Percentiles rank a stretch among this genome's conserved stretches.
These are phyloP conservation scores for Barypeithes pellucidus DNA, from an alignment of 2,888 invertebrate species.

Conservation along the genomic window DNA sequence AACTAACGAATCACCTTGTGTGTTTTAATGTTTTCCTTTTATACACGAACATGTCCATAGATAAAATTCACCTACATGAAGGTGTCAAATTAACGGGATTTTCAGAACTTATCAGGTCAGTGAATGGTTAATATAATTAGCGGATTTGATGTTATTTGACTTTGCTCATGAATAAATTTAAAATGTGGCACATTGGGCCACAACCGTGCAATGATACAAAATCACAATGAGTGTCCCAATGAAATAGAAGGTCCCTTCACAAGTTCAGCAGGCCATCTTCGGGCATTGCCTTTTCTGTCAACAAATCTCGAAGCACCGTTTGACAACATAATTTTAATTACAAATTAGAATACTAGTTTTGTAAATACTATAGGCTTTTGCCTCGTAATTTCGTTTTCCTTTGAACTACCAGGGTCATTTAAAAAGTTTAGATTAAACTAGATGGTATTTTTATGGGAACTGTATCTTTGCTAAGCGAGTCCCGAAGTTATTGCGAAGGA, in stretches of 20 bases:
- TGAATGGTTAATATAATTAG: neutral
- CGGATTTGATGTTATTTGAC: neutral
- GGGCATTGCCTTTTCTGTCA: slow-evolving; percentile 64
- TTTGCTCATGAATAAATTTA: no score
- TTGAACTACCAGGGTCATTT: slow-evolving; percentile 21
- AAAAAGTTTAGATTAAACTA: slow-evolving; percentile 9
- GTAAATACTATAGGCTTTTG: slow-evolving; percentile 1
- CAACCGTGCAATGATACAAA: slow-evolving; percentile 11
- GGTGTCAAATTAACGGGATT: no score
- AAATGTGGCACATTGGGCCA: slow-evolving; percentile 14
- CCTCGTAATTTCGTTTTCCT: slow-evolving; percentile 34
- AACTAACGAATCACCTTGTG: no score
- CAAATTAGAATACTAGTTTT: slow-evolving; percentile 15
- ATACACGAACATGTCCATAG: neutral
- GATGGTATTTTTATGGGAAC: neutral
- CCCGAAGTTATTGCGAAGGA: no score
- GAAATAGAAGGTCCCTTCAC: slow-evolving; percentile 41
- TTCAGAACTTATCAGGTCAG: no score
- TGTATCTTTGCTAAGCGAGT: no score
- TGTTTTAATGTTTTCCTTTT: no score
- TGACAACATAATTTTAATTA: slow-evolving; percentile 30
- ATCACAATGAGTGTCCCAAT: neutral
- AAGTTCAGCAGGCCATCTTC: slow-evolving; percentile 66
- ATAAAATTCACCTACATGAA: neutral
- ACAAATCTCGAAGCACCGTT: slow-evolving; percentile 59